phyloP scores from a whole-genome alignment of 2,888 invertebrate genomes.

The Piscicola geometra region DNA sequence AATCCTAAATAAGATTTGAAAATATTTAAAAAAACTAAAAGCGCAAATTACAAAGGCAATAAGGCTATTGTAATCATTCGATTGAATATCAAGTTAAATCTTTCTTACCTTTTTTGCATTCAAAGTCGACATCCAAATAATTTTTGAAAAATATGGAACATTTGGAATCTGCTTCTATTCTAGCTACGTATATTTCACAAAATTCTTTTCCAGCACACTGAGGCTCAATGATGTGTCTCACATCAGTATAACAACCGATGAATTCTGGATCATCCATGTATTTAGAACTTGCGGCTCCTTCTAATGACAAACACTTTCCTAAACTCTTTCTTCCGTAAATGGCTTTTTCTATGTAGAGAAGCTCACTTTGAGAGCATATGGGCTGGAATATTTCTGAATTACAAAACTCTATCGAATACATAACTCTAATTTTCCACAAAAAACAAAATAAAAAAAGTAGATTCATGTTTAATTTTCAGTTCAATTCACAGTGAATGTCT shows the following conservation, averaged over 20 bases:
- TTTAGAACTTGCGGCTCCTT: neutral
- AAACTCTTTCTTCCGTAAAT: neutral
- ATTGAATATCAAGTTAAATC: no score
- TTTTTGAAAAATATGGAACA: slow-evolving; percentile 1
- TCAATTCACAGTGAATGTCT: no score
- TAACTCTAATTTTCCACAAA: neutral
- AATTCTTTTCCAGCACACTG: slow-evolving; percentile 1
- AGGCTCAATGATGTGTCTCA: slow-evolving; percentile 21
- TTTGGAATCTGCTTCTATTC: neutral
- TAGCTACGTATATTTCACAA: neutral
- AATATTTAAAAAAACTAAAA: no score
- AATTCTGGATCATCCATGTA: neutral
- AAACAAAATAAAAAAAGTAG: no score
- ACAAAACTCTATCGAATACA: slow-evolving; percentile 13
- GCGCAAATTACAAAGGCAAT: no score
- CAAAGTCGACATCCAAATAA: slow-evolving; percentile 5
- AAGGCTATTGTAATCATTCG: no score
- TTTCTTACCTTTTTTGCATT: slow-evolving; percentile 8
- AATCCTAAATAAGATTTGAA: no score
- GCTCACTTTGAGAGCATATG: neutral
- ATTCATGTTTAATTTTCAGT: no score
- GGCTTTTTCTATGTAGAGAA: slow-evolving; percentile 3
- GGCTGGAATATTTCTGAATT: slow-evolving; percentile 17
- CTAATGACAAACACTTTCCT: neutral
- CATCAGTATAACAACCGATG: slow-evolving; percentile 28